Conservation (phyloP, 2,888 invertebrate genomes). For the Syritta pipiens region DNA sequence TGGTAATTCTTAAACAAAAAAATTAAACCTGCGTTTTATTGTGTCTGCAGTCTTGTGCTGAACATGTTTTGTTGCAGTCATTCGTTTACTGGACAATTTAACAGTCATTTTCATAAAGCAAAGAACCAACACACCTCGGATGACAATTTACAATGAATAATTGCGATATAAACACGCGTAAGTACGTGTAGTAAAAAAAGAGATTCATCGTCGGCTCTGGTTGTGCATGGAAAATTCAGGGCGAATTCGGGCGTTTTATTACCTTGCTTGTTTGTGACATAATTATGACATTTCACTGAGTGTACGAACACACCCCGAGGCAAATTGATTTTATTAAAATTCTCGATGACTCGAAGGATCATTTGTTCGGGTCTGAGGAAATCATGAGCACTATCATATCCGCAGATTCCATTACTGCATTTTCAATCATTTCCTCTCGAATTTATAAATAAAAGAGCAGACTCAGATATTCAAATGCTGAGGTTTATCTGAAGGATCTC, state of each 20-base stretch:
- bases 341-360: too few species aligned
- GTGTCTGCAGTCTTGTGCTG: too few species aligned
- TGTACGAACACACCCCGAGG: slow-evolving; percentile 12
- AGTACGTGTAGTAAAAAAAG: slow-evolving; percentile 44
- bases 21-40: neutral
- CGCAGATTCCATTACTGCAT: too few species aligned
- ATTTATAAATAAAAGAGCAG: too few species aligned
- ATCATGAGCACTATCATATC: too few species aligned
- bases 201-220: slow-evolving; percentile 8
- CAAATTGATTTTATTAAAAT: slow-evolving; percentile 14
- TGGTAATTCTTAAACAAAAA: neutral
- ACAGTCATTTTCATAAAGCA: slow-evolving; percentile 35
- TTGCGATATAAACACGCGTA: slow-evolving; percentile 44
- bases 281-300: slow-evolving; percentile 45
- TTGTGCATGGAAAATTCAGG: slow-evolving; percentile 39
- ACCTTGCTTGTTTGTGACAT: slow-evolving; percentile 49
- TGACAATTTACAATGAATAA: slow-evolving; percentile 55
- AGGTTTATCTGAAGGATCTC: too few species aligned
- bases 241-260: slow-evolving; percentile 28
- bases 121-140: slow-evolving; percentile 19
- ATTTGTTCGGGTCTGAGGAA: too few species aligned
- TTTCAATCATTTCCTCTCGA: too few species aligned
- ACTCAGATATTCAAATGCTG: too few species aligned
- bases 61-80: neutral
- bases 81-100: slow-evolving; percentile 27